phyloP scores from a whole-genome alignment of 2,797 vertebrate genomes.

The Gambusia yucatana region DNA sequence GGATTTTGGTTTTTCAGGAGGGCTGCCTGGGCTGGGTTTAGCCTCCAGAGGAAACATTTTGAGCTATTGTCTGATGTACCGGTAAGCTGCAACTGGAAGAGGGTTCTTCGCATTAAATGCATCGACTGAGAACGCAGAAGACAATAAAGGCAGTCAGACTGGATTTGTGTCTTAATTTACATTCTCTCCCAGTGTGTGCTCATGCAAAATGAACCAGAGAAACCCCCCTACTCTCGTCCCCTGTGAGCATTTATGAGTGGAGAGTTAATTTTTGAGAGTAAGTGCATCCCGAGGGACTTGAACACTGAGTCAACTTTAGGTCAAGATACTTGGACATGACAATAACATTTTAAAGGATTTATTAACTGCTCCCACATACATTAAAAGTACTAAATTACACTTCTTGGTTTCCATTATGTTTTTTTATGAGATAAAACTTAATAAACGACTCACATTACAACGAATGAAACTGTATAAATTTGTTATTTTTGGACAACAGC shows the following conservation, averaged over 20 bases:
- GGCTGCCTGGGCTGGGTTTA: not conserved
- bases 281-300: constrained; percentile 14
- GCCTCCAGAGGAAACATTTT: not conserved
- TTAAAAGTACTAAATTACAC: not conserved
- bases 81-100: not conserved
- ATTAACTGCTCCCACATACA: constrained; percentile 30
- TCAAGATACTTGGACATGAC: constrained; percentile 30
- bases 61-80: not conserved
- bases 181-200: constrained; percentile 18
- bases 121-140: constrained; percentile 5
- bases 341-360: constrained; percentile 14
- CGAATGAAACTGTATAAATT: constrained; percentile 3
- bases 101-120: not conserved
- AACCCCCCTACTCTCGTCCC: constrained; percentile 16
- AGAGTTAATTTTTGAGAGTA: constrained; percentile 45
- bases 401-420: not conserved
- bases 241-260: not conserved
- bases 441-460: not conserved
- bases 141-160: constrained; percentile 56
- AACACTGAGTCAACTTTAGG: constrained; percentile 10
- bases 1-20: not conserved
- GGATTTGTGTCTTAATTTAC: constrained; percentile 54
- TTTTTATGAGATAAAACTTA: not conserved
- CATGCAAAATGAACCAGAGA: constrained; percentile 17
- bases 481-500: not conserved